Percentiles rank a stretch among this genome's conserved stretches.
Conservation (phyloP, 2,113 vertebrate genomes). For the Tapirus terrestris region DNA sequence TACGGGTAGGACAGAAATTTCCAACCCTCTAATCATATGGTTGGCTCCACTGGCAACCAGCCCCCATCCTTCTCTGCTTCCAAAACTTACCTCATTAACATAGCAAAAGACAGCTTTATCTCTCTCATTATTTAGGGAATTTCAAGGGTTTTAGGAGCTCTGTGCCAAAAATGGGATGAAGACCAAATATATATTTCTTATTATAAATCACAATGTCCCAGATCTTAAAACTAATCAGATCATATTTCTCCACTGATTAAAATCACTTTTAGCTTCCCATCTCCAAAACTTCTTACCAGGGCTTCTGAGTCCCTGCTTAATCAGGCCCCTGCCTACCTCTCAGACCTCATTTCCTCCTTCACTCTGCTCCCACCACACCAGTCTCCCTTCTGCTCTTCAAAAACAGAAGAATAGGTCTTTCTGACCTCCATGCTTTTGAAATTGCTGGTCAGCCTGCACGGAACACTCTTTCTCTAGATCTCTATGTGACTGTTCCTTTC, state of each 20-base stretch:
- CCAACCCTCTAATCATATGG: background rate
- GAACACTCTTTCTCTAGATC: background rate
- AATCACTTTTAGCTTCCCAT: background rate
- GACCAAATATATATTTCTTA: background rate
- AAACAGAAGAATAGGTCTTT: background rate
- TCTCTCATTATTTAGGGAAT: background rate
- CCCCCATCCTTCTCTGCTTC: background rate
- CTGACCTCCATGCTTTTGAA: background rate
- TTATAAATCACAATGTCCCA: background rate
- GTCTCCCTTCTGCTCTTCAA: background rate
- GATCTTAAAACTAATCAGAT: background rate
- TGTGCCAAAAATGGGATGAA: background rate
- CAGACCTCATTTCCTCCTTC: background rate
- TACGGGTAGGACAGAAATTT: background rate
- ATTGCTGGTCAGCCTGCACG: background rate
- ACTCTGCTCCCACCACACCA: background rate
- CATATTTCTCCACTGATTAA: background rate
- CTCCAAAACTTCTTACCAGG: background rate
- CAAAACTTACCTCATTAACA: background rate
- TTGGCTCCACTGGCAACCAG: background rate
- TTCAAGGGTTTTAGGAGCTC: background rate
- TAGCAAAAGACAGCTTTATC: background rate
- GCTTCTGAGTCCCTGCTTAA: background rate
- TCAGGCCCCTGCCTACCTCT: too few species aligned
- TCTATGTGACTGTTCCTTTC: background rate